Evolutionary conservation across 2,797 vertebrate species (phyloP), one percentile per base, ranked within the genome.

Genomic region (Diplodus puntazzo): DNA sequence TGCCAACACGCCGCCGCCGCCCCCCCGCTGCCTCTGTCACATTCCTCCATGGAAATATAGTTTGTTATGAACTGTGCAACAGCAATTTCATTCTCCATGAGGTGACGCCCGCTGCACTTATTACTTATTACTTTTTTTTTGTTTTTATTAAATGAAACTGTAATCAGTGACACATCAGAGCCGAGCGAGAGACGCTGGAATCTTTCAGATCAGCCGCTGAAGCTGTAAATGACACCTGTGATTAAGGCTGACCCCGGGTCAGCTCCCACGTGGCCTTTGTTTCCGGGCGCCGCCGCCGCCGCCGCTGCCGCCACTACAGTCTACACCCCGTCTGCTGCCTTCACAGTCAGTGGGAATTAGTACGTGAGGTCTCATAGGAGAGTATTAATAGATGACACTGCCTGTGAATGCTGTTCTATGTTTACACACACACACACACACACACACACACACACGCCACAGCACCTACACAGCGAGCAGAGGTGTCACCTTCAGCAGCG

Each of bases 91-190:
- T 21, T 70, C 34, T 85, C 79, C 77, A 67, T 83, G 73, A 83
- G 70, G 63, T 42, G 73, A 73, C 69, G 43, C 16, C 77, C 79
- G 65, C 55, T 66, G 65, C 46, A 57, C 68, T 75, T 87, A 86
- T 89, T 89, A 57, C 68, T 75, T 87, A 86, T 89, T 89, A 80
- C 68, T 77, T 77, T 34, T 88, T 87, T 85, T 84, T 27, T 27
- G 25, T 25, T 25, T 25, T 25, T 25, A 25, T 25, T 27, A 27
- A 92, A 92, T 88, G 65, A 88, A 89, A 75, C 27, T 27, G 21
- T 86, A 89, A 92, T 89, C 73, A 87, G 60, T 79, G 71, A 77
- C 69, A 75, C 60, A 50, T 45, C 23, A 54, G 65, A 75, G 65
- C 72, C 53, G 73, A 78, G 81, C 69, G 67, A 52, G 42, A 71